Base-by-base conservation (phyloP, 2,113 vertebrate species). In the Lynx canadensis region DNA sequence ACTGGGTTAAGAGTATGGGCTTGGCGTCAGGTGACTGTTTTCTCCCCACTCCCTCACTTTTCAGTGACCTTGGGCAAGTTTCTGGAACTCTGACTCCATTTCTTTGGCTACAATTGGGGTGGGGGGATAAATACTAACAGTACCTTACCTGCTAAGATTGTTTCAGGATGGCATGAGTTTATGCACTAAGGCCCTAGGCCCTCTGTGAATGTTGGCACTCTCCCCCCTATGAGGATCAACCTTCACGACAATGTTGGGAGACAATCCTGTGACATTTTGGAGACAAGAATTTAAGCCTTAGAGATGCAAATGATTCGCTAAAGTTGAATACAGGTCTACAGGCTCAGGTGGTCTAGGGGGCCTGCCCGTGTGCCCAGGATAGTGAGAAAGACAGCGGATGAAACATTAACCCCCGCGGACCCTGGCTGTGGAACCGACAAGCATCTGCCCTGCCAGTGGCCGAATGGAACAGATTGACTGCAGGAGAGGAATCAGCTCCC, bases 301-400 rank as follows among this genome's bases (percentile, higher is more conserved):
- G 83, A 29, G 50, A 38, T 48, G 83, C 48, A 63, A n/a, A 33
- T 1, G 19, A 8, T 36, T 82, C 27, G 3, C 52, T n/a, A 21
- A 21, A 31, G 23, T 18, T 52, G 60, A 60, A 14, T 25, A 45
- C 31, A 52, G 33, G 60, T 25, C 73, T 41, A 2, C 31, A 33
- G 88, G 60, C 25, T 45, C 38, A 4, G 3, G 36, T 48, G 60
- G 29, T 21, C 60, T n/a, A 27, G 31, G n/a, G 10, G 16, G 13
- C 80, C 14, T 38, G n/a, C 2, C 7, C 52, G 21, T 31, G 57
- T 74, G 29, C 41, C 31, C 45, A 60, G 71, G 21, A 25, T 41
- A 0, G 1, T 29, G 31, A 89, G 52, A 74, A 48, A 52, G 69
- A 48, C 29, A 1, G 8, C 0, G 0, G 57, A 16, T 4, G 31